These are phyloP conservation scores for Hydrocynus forskahlii DNA, from an alignment of 2,797 vertebrate species.

Conservation along the genomic window DNA sequence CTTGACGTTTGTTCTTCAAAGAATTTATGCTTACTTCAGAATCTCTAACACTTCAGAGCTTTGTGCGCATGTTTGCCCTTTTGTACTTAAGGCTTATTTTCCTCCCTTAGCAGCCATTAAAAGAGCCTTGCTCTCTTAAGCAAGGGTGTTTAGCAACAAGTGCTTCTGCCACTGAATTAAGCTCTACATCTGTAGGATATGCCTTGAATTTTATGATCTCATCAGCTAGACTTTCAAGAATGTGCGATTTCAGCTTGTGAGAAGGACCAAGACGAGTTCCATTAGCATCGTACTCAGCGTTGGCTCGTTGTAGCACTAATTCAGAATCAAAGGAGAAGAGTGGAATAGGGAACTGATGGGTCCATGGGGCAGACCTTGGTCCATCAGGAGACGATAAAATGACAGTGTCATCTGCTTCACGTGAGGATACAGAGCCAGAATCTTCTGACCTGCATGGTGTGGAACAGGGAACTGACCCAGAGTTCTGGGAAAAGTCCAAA, in stretches of 20 bases:
- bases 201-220: conserved; percentile 33
- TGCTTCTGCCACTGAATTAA: conserved; percentile 30
- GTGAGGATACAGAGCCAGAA: too few relatives aligned
- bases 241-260: conserved; percentile 24
- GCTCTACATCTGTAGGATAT: neutral
- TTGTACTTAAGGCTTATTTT: conserved; percentile 44
- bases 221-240: conserved; percentile 22
- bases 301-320: conserved; percentile 21
- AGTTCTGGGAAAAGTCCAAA: neutral
- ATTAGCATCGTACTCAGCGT: conserved; percentile 12
- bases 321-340: conserved; percentile 20
- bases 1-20: conserved; percentile 26
- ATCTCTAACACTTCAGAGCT: conserved; percentile 10
- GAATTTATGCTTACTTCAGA: conserved; percentile 36
- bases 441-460: too few relatives aligned
- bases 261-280: conserved; percentile 9
- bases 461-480: neutral
- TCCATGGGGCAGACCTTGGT: too few relatives aligned
- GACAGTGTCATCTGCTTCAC: too few relatives aligned
- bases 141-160: conserved; percentile 28
- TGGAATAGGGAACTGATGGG: neutral
- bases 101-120: conserved; percentile 34
- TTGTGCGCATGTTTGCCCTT: conserved; percentile 31
- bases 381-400: too few relatives aligned
- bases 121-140: conserved; percentile 30